Evolutionary conservation across 2,797 vertebrate species (phyloP), one percentile per base, ranked within the genome.

Genomic region (Triplophysa bombifrons): DNA sequence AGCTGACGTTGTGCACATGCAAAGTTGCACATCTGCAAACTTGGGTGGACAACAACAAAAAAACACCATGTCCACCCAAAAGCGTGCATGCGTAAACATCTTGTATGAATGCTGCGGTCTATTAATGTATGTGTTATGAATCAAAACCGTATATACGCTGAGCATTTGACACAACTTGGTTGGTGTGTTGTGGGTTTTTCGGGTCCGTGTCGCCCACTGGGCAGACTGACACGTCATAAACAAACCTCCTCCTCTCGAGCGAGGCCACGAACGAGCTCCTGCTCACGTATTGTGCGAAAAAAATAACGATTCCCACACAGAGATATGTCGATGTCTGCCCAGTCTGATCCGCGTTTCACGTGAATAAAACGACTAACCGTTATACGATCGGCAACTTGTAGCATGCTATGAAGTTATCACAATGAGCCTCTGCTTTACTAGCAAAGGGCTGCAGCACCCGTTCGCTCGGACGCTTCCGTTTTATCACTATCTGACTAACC

Each of bases 141-240:
- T 51, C 6, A 16, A 30, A 17, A 5, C 14, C n/a, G 19, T 56
- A 20, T 60, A 3, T 6, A 3, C 12, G 60, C 7, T 2, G 13
- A 19, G 25, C 27, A 17, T 63, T 30, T 34, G 25, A 2, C 5
- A 61, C 11, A 12, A 61, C 13, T 27, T 27, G 20, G 41, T 48
- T 48, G 46, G 14, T 30, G 7, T 63, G 60, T 63, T 72, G 41
- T 55, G 67, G 58, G 55, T 14, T 78, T 64, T 78, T 72, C 51
- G 12, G 16, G 50, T 79, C 60, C 68, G 34, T 70, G 66, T 70
- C 76, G 67, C 55, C 66, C 76, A 78, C 76, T 51, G 66, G 67
- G 50, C 76, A 64, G 50, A 79, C 58, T 79, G 76, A 79, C 76
- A 79, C 76, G 76, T 79, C 76, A 72, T 79, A 79, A 79, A 76